These are phyloP conservation scores for Pampus argenteus DNA, from an alignment of 2,797 vertebrate genomes.

Conservation along the genomic window DNA sequence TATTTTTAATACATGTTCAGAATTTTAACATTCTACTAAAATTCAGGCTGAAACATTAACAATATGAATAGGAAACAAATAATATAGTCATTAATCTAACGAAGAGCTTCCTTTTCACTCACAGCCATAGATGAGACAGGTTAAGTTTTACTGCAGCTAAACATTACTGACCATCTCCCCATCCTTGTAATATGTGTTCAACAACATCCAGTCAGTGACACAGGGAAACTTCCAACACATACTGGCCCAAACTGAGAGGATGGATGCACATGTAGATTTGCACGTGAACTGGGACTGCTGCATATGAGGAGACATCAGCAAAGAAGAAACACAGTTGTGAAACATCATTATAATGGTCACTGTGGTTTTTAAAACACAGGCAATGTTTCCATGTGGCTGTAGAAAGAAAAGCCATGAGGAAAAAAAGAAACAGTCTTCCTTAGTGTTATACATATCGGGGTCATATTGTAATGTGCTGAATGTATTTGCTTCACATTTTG, in stretches of 20 bases:
- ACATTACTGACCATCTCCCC: conserved; percentile 24
- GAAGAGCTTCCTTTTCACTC: conserved; percentile 13
- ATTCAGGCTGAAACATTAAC: not conserved
- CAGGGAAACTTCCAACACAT: conserved; percentile 1
- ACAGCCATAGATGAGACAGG: conserved; percentile 1
- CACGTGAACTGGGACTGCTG: not conserved
- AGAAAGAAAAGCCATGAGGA: not conserved
- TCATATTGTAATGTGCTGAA: not conserved
- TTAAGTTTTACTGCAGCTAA: not conserved
- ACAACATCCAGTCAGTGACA: conserved; percentile 7
- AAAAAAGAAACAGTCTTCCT: not conserved
- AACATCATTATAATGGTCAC: not conserved
- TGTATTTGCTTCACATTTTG: not conserved
- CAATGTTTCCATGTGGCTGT: not conserved
- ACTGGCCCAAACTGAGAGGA: not conserved
- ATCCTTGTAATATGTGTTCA: not conserved
- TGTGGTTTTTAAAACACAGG: not conserved
- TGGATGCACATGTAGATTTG: not conserved
- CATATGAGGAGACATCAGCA: not conserved
- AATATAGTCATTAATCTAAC: not conserved
- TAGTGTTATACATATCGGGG: not conserved
- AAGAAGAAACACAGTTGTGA: not conserved
- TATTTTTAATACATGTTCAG: not conserved
- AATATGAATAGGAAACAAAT: conserved; percentile 14
- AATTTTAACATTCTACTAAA: not conserved